Conservation (phyloP, 1,140 invertebrate species). For the Brachionus rotundiformis region DNA sequence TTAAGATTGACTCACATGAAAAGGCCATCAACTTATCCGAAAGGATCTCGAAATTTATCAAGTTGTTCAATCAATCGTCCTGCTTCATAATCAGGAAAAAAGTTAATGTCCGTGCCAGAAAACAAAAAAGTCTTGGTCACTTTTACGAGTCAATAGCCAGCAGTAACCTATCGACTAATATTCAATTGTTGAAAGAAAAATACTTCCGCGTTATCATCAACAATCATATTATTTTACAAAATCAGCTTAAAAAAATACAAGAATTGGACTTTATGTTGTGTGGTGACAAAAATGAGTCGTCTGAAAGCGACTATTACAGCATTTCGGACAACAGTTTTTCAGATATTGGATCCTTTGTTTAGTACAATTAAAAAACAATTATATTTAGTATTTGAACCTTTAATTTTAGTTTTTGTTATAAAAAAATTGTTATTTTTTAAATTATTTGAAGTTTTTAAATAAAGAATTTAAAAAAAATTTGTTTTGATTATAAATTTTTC, state of each 20-base stretch:
- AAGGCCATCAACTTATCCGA: background rate
- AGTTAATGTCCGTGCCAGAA: background rate
- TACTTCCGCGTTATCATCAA: background rate
- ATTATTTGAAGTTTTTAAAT: background rate
- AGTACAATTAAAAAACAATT: background rate
- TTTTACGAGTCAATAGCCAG: background rate
- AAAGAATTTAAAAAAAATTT: background rate
- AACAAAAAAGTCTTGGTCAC: background rate
- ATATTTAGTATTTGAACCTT: background rate
- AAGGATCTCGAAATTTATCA: background rate
- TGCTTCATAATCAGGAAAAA: slow-evolving; percentile 13
- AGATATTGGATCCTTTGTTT: background rate
- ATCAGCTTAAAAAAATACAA: background rate
- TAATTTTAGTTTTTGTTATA: background rate
- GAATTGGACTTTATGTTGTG: background rate
- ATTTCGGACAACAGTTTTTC: background rate
- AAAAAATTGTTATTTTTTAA: background rate
- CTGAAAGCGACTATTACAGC: background rate
- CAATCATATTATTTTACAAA: background rate
- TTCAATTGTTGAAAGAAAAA: background rate
- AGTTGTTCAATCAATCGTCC: background rate
- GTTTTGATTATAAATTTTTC: too few species aligned
- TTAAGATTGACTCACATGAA: background rate
- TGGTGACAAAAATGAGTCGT: background rate
- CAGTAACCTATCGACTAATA: background rate